phyloP scores from a whole-genome alignment of 2,797 vertebrate species.

The Adelosebastes latens region DNA sequence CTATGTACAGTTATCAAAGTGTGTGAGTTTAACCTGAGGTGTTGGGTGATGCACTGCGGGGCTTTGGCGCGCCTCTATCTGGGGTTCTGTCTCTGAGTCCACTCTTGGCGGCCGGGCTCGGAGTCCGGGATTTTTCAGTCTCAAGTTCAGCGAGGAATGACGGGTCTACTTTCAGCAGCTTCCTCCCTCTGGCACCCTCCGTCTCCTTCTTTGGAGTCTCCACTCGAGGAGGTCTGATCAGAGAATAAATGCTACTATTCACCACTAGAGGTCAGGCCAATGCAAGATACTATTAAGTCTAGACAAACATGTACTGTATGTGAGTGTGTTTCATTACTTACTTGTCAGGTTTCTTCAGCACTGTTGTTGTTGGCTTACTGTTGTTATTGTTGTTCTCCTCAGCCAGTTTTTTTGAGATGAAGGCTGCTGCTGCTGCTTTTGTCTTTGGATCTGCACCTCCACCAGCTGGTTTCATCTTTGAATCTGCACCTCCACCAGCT shows the following conservation, averaged over 20 bases:
- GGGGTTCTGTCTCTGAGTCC: conserved; percentile 26
- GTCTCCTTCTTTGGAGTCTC: conserved; percentile 62
- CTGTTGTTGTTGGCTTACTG: conserved; percentile 34
- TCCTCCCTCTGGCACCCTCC: conserved; percentile 10
- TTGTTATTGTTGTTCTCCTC: conserved; percentile 74
- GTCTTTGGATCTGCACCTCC: conserved; percentile 8
- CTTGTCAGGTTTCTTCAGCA: conserved; percentile 59
- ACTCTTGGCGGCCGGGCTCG: neutral
- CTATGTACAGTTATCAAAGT: neutral
- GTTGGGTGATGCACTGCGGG: conserved; percentile 19
- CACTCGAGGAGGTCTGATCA: conserved; percentile 35
- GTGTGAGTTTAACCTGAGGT: conserved; percentile 48
- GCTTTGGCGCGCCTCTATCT: conserved; percentile 29
- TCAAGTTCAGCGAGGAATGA: conserved; percentile 61
- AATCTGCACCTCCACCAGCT: no score
- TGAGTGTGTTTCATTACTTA: conserved; percentile 30
- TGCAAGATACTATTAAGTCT: neutral
- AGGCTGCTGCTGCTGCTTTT: conserved; percentile 59
- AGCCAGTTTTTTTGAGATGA: conserved; percentile 79
- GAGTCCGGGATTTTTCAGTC: neutral
- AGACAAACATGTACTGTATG: neutral
- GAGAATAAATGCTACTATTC: neutral
- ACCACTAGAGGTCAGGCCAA: conserved; percentile 42
- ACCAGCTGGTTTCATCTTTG: neutral
- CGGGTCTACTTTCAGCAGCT: conserved; percentile 60